Evolutionary conservation across 2,888 invertebrate genomes (phyloP).

Genomic region (Ptilodon capucinus): DNA sequence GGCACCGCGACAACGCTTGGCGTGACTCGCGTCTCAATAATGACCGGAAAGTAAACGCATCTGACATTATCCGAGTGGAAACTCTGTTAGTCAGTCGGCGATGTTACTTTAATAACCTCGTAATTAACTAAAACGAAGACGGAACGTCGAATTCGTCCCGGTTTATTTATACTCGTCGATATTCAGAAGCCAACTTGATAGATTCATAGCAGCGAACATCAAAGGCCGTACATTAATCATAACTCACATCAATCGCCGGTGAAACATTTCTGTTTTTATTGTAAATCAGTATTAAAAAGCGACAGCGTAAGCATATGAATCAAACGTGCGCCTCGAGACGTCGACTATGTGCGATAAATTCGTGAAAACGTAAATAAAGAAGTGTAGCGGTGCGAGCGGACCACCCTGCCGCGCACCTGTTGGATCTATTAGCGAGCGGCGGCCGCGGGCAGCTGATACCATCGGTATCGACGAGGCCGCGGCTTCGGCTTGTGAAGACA

Average conservation of each 20-base stretch:
- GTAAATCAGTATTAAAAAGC: slow-evolving; percentile 82
- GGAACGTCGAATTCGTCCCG: slow-evolving; percentile 63
- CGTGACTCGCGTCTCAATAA: slow-evolving; percentile 56
- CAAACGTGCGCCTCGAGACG: slow-evolving; percentile 76
- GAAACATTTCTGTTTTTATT: slow-evolving; percentile 79
- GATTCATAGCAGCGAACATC: slow-evolving; percentile 81
- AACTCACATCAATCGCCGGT: slow-evolving; percentile 81
- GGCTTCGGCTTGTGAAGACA: slow-evolving; percentile 45
- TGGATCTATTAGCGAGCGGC: slow-evolving; percentile 68
- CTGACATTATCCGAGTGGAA: slow-evolving; percentile 29
- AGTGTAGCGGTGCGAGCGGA: slow-evolving; percentile 60
- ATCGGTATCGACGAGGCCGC: no score
- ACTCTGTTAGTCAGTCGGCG: slow-evolving; percentile 45
- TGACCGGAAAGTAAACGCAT: slow-evolving; percentile 45
- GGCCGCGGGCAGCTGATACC: slow-evolving; percentile 53
- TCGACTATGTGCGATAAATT: slow-evolving; percentile 75
- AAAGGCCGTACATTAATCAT: slow-evolving; percentile 80
- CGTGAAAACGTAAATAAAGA: slow-evolving; percentile 75
- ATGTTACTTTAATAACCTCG: slow-evolving; percentile 72
- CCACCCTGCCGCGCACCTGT: slow-evolving; percentile 79
- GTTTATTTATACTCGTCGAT: slow-evolving; percentile 80
- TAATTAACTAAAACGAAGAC: slow-evolving; percentile 77
- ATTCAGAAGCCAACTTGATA: slow-evolving; percentile 79
- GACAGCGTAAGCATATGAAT: slow-evolving; percentile 78
- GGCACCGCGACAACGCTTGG: slow-evolving; percentile 68